Conservation (phyloP, 2,888 invertebrate genomes). For the Cryptophagus acutangulus region DNA sequence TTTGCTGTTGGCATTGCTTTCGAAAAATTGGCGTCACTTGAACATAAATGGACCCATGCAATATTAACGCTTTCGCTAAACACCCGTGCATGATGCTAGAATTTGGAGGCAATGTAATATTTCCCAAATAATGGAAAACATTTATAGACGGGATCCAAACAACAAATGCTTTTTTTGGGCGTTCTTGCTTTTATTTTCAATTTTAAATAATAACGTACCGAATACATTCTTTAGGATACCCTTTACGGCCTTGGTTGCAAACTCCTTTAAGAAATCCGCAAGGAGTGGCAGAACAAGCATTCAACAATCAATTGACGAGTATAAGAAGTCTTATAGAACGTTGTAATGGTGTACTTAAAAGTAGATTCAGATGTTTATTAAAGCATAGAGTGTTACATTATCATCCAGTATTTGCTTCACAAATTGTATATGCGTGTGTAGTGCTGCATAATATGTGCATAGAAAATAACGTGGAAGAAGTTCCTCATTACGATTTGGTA, state of each 20-base stretch:
- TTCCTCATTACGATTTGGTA: too few species aligned
- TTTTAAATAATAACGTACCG: too few species aligned
- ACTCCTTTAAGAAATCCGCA: conserved; percentile 13
- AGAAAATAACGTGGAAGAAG: conserved; percentile 13
- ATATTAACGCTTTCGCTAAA: too few species aligned
- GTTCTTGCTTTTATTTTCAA: too few species aligned
- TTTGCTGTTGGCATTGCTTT: too few species aligned
- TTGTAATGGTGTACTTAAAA: conserved; percentile 18
- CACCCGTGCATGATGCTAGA: conserved; percentile 14
- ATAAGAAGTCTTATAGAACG: conserved; percentile 7
- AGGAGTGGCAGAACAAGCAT: neutral
- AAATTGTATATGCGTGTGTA: conserved; percentile 23
- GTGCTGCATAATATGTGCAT: conserved; percentile 23
- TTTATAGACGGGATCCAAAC: conserved; percentile 5
- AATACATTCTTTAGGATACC: conserved; percentile 12
- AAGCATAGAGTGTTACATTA: conserved; percentile 18
- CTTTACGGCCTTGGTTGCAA: conserved; percentile 12
- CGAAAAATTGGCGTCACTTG: too few species aligned
- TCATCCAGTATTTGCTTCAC: conserved; percentile 1
- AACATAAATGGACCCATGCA: too few species aligned
- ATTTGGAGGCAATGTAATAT: conserved; percentile 13
- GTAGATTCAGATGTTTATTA: conserved; percentile 19
- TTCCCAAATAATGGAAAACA: conserved; percentile 3
- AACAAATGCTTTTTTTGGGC: conserved; percentile 5
- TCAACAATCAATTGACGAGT: neutral